These are phyloP conservation scores for Steinernema feltiae DNA, from an alignment of 1,140 invertebrate genomes.

Conservation along the genomic window DNA sequence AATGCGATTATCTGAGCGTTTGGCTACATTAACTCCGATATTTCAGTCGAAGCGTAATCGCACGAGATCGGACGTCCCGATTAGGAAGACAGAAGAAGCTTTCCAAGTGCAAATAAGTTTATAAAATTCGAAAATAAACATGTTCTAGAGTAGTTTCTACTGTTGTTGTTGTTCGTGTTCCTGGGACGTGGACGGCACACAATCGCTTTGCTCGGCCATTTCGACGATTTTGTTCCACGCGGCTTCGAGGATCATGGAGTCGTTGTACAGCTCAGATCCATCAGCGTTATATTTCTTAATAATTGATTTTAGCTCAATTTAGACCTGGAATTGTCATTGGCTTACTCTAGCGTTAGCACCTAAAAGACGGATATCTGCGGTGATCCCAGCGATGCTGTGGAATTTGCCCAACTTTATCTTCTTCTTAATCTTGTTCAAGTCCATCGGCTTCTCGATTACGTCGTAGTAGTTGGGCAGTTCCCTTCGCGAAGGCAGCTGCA, in stretches of 20 bases:
- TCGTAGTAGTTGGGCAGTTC: constrained; percentile 95
- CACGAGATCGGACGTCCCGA: background rate
- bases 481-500: constrained; percentile 84
- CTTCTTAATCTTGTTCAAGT: constrained; percentile 79
- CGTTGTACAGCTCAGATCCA: constrained; percentile 85
- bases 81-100: background rate
- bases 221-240: constrained; percentile 36
- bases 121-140: background rate
- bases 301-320: constrained; percentile 10
- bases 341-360: constrained; percentile 76
- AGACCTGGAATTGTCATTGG: background rate
- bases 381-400: constrained; percentile 76
- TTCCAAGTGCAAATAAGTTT: background rate
- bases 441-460: constrained; percentile 86
- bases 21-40: background rate
- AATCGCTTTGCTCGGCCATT: background rate
- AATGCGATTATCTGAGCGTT: background rate
- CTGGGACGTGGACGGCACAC: background rate
- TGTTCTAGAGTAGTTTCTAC: background rate
- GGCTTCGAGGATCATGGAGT: constrained; percentile 80
- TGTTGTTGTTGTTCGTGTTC: background rate
- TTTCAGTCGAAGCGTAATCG: background rate
- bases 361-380: constrained; percentile 83
- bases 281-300: constrained; percentile 90
- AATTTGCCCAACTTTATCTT: constrained; percentile 65